Base-by-base conservation (phyloP, 53 echinoderm and acorn worm genomes). In the Echinometra lucunter region DNA sequence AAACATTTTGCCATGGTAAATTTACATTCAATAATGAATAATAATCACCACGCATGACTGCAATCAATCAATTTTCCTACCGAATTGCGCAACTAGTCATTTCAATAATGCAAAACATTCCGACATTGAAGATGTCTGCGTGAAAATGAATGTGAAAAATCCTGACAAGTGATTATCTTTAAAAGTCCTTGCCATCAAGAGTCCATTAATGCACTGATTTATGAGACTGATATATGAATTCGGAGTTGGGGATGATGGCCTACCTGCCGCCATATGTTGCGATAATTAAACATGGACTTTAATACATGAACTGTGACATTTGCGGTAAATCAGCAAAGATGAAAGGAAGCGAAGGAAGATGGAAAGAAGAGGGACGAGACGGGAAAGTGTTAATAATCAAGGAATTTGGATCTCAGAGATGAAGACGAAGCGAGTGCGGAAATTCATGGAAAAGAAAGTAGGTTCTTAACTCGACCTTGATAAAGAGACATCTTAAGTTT, bases 191-290 rank as follows among this genome's bases (percentile, higher is more conserved):
- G n/a, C 18, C 28, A 47, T 85, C 28, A 85, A 53, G 85, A 85
- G 85, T 85, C 85, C 85, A 85, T 85, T 85, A 85, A 85, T 85
- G 45, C 85, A 47, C 85, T 85, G 85, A 85, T 85, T 85, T 85
- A 85, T 15, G 85, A 30, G 45, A 6, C 30, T 85, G 49, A 85
- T 85, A 47, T 85, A 85, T 85, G 49, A 47, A 85, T 85, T 85
- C 85, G n/a, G 85, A 85, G 49, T 49, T 85, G 47, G 85, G 28
- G 3, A 85, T n/a, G 85, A n/a, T 49, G 30, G 85, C 49, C 49
- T 85, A 30, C n/a, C 2, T 13, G n/a, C 85, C 45, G 85, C 85
- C 85, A 85, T 85, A 85, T 85, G 85, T 49, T 85, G 85, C 49
- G 85, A 40, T 85, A 85, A 85, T 85, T 85, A 85, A 85, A 85